Percentiles rank a stretch among this genome's conserved stretches.
phyloP scores from a whole-genome alignment of 2,113 vertebrate species.

The Pycnonotus jocosus region DNA sequence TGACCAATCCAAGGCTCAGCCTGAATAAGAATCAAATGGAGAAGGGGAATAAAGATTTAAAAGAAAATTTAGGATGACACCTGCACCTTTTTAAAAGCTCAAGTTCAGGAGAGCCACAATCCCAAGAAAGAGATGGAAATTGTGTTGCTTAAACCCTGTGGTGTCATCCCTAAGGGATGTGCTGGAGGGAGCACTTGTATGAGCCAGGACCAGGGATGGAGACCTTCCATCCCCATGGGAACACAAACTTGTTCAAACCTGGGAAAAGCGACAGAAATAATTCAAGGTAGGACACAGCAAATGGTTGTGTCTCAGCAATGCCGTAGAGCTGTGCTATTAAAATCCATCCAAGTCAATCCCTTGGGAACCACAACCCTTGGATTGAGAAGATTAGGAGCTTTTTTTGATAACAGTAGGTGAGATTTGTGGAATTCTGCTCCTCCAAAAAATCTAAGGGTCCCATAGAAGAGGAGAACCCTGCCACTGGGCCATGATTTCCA shows the following conservation, averaged over 20 bases:
- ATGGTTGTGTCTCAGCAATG: rapidly evolving
- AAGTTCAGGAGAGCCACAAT: background rate
- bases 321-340: background rate
- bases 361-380: background rate
- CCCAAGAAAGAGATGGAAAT: background rate
- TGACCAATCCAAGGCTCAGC: background rate
- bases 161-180: background rate
- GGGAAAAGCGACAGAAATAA: background rate
- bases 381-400: background rate
- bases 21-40: background rate
- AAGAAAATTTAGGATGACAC: background rate
- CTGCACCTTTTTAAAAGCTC: background rate
- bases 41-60: background rate
- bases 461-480: background rate
- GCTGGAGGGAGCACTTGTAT: background rate
- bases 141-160: background rate
- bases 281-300: background rate
- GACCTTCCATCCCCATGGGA: background rate
- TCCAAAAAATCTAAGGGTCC: background rate
- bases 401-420: background rate
- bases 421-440: background rate
- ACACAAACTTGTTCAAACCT: background rate
- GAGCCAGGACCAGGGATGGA: background rate
- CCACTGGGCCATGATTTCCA: rapidly evolving
- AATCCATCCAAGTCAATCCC: background rate